Conservation (phyloP, 2,113 vertebrate species). For the Coreoperca whiteheadi region DNA sequence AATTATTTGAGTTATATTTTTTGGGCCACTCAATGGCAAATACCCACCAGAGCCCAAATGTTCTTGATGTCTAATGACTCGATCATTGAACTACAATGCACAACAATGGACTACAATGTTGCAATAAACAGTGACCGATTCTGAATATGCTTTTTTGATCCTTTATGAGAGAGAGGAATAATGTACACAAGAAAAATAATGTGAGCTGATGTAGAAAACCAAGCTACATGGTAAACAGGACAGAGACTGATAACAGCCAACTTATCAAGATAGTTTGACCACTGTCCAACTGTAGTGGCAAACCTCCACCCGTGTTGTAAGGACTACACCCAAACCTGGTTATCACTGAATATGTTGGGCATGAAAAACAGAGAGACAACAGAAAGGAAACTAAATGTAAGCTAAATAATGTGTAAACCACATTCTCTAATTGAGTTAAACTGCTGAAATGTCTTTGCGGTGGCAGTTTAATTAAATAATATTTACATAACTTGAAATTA, state of each 20-base stretch:
- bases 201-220: not conserved
- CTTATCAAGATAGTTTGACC: constrained; percentile 54
- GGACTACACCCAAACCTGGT: constrained; percentile 44
- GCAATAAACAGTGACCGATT: not conserved
- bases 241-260: constrained; percentile 46
- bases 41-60: not conserved
- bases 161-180: not conserved
- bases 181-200: not conserved
- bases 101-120: not conserved
- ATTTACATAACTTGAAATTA: not conserved
- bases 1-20: not conserved
- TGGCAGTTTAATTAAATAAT: not conserved
- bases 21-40: not conserved
- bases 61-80: too few species aligned
- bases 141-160: not conserved
- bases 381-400: not conserved
- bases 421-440: not conserved
- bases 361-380: not conserved
- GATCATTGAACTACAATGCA: too few species aligned
- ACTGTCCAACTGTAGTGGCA: constrained; percentile 49
- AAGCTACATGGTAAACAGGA: constrained; percentile 1
- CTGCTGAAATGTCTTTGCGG: not conserved
- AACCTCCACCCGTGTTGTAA: constrained; percentile 43
- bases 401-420: not conserved
- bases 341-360: not conserved